Base-by-base conservation (phyloP, 1,140 invertebrate genomes). In the Lucilia sericata region DNA sequence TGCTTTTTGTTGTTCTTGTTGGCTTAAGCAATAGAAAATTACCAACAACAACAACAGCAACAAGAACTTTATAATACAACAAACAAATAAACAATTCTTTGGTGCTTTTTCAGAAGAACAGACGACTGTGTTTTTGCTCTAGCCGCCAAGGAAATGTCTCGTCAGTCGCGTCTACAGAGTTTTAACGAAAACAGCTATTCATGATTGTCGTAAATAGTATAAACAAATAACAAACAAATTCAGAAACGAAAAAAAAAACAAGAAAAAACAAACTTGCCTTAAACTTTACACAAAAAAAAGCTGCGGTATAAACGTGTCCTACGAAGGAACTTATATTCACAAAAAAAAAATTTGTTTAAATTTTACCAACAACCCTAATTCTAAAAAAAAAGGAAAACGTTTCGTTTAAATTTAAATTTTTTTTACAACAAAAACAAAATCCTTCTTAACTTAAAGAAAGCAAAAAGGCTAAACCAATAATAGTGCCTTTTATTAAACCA, bases 151-250 rank as follows among this genome's bases (percentile, higher is more conserved):
- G 74, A 84, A 82, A 74, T 81, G 84, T 82, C 82, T 83, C 87
- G 89, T 90, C 89, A 90, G 89, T 90, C 87, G 89, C 89, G 87
- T 88, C 87, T 87, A 88, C 87, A 89, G 88, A 88, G 89, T 88
- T 90, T 90, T 87, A 88, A 88, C 86, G 89, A 88, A 90, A 89
- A 88, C 85, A 85, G 85, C 84, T 84, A 84, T 83, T 30, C 74
- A 60, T 83, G 81, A 55, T 80, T 70, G 65, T 70, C 65, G 65
- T 70, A 9, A 30, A 30, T 17, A 17, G 17, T 49, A 21, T 70
- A 12, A 17, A 70, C 65, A 70, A 70, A 70, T 55, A n/a, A 55
- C 17, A 55, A 55, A 55, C 51, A 55, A 55, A 30, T 30, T 30
- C 25, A 30, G 25, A 30, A 30, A 30, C 25, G 25, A 30, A 30